Evolutionary conservation across 2,888 invertebrate genomes (phyloP), one percentile per base, ranked within the genome.

Genomic region (Zele albiditarsus): DNA sequence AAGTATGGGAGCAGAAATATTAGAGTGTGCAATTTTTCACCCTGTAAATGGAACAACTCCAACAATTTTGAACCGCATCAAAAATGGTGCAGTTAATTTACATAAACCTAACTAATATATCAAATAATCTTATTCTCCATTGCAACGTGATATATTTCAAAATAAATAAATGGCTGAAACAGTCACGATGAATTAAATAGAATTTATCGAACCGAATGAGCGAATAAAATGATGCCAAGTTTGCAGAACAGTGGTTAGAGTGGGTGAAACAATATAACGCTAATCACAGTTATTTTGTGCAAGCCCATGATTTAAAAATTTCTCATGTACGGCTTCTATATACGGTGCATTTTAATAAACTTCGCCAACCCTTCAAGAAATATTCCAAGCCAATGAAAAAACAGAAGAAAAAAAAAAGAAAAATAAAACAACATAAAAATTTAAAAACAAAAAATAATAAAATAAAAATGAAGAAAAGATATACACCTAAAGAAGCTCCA

Each of bases 271-370:
- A 46, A 70, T 49, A 27, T 33, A 58, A 53, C 53, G 53, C 23
- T 86, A 86, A 86, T 86, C 83, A 85, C 85, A 82, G 86, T 85
- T 82, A 86, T 85, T 84, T 82, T 71, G 80, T 80, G 83, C 80
- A 77, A 80, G 82, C 81, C 49, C 60, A 71, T 71, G 70, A 46
- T 4, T 80, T 80, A 80, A 79, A 79, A 80, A 75, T 78, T 58
- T 74, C 69, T 71, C 75, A 73, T 58, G 53, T 62, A 71, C 79
- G 49, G 58, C 28, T 76, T 70, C 74, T 53, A 75, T 76, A 77
- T 53, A 76, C 73, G 78, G 71, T 82, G 80, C 82, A 81, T 85
- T 84, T 85, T 85, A 84, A 84, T 85, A 84, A 85, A 86, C 78
- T 80, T 66, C 66, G 68, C 66, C 71, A 46, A 57, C 72, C 75